Evolutionary conservation across 2,888 invertebrate species (phyloP).

Genomic region (Phania funesta): DNA sequence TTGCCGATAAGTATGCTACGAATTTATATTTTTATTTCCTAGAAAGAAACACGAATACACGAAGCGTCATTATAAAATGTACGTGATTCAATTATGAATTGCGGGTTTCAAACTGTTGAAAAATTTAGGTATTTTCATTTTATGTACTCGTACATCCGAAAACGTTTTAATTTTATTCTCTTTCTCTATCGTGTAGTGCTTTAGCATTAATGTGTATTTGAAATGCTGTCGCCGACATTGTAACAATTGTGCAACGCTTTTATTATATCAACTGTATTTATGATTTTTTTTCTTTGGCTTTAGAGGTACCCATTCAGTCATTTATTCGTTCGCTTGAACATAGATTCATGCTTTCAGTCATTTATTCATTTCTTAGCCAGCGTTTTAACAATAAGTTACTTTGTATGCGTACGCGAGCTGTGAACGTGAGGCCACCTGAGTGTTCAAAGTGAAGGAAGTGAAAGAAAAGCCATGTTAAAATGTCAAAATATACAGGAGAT

Average conservation of each 20-base stretch:
- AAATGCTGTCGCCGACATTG: conserved; percentile 40
- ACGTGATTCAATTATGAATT: conserved; percentile 81
- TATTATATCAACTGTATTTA: conserved; percentile 15
- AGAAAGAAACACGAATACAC: conserved; percentile 69
- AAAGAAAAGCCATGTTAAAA: conserved; percentile 9
- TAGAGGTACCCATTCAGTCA: conserved; percentile 56
- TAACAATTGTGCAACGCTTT: conserved; percentile 41
- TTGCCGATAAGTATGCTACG: conserved; percentile 29
- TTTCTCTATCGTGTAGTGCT: neutral
- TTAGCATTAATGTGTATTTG: neutral
- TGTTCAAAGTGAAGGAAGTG: conserved; percentile 27
- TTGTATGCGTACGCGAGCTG: conserved; percentile 61
- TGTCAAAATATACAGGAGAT: conserved; percentile 34
- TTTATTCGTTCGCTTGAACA: conserved; percentile 12
- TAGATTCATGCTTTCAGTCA: conserved; percentile 10
- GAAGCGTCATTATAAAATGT: conserved; percentile 74
- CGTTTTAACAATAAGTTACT: conserved; percentile 54
- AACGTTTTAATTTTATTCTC: conserved; percentile 70
- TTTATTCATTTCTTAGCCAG: conserved; percentile 41
- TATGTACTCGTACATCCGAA: conserved; percentile 62
- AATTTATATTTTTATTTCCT: conserved; percentile 21
- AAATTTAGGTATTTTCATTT: conserved; percentile 77
- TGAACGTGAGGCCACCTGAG: conserved; percentile 52
- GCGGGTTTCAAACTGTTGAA: conserved; percentile 79
- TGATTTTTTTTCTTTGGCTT: conserved; percentile 23